phyloP scores from a whole-genome alignment of 2,113 vertebrate species.

The Hippopotamus amphibius region DNA sequence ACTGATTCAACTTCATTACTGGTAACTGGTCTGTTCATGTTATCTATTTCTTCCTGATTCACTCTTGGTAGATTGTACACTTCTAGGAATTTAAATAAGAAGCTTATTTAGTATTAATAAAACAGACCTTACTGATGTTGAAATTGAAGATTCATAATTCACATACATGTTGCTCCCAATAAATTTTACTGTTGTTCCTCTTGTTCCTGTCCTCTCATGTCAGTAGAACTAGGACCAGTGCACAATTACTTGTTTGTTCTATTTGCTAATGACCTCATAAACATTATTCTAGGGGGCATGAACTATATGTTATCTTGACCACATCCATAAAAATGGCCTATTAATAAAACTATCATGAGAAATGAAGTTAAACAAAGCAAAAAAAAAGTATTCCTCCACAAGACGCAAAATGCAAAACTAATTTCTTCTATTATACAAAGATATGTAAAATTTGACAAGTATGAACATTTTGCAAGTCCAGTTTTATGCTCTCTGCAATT shows the following conservation, averaged over 20 bases:
- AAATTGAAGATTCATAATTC: not conserved
- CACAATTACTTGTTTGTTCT: conserved; percentile 8
- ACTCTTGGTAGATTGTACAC: not conserved
- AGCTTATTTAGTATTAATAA: not conserved
- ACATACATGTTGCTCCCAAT: not conserved
- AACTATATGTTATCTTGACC: not conserved
- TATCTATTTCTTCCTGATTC: not conserved
- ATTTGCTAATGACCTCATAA: not conserved
- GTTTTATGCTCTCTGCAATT: not conserved
- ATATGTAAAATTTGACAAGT: not conserved
- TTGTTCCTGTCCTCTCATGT: not conserved
- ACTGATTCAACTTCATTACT: not conserved
- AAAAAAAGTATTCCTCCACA: not conserved
- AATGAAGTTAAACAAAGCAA: not conserved
- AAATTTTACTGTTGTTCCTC: not conserved
- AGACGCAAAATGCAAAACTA: not conserved
- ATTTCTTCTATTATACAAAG: not conserved
- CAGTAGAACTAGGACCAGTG: not conserved
- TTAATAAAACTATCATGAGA: not conserved
- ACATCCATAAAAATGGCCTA: not conserved
- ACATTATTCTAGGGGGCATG: not conserved
- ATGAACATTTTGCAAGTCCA: not conserved
- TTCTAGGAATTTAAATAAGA: not conserved
- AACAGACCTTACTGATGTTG: not conserved
- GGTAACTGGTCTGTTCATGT: not conserved